Percentiles rank a stretch among this genome's conserved stretches.
These are phyloP conservation scores for Monodelphis domestica DNA, from an alignment of 2,797 vertebrate genomes.

Conservation along the genomic window DNA sequence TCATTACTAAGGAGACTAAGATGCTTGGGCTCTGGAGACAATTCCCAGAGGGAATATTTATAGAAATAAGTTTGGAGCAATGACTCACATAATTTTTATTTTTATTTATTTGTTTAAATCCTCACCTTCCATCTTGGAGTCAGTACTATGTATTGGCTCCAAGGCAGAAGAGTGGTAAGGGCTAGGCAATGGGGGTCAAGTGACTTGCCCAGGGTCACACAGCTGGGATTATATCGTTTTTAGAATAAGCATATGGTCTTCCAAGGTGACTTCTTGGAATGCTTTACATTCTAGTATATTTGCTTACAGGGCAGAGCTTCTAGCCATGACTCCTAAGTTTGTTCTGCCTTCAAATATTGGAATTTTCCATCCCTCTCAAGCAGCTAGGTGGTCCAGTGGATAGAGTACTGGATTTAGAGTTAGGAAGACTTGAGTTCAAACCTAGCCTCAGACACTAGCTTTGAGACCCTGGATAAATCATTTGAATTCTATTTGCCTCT, in stretches of 20 bases:
- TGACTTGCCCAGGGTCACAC: too few relatives aligned
- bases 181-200: too few relatives aligned
- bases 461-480: neutral
- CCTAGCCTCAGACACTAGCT: neutral
- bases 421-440: neutral
- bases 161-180: too few relatives aligned
- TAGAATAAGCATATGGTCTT: neutral
- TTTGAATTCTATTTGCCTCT: neutral
- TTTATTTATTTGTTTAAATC: too few relatives aligned
- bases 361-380: neutral
- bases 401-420: neutral
- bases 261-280: neutral
- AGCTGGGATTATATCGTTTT: too few relatives aligned
- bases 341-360: neutral
- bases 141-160: too few relatives aligned
- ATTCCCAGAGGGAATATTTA: neutral
- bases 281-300: neutral
- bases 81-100: too few relatives aligned
- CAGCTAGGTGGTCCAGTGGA: neutral
- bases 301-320: neutral
- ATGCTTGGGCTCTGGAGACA: neutral
- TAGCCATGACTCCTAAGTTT: neutral
- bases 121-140: too few relatives aligned
- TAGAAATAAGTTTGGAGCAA: neutral
- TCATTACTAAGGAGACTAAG: neutral